Conservation (phyloP, 2,113 vertebrate species). For the Corythaeola cristata region DNA sequence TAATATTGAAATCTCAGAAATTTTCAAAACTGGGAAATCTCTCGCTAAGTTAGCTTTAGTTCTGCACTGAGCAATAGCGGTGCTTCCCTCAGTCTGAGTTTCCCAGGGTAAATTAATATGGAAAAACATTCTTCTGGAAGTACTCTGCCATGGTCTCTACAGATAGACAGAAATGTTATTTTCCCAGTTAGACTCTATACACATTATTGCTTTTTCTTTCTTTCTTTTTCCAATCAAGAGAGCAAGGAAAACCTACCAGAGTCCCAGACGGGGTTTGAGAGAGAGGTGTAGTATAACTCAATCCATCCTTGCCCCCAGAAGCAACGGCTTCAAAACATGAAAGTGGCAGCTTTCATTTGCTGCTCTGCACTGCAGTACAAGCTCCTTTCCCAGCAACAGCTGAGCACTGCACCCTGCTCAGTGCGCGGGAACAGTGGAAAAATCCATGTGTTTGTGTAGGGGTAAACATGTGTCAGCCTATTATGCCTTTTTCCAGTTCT, state of each 20-base stretch:
- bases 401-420: neutral
- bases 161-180: neutral
- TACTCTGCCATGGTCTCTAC: neutral
- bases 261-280: neutral
- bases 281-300: neutral
- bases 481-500: neutral
- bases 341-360: neutral
- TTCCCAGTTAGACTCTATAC: neutral
- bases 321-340: neutral
- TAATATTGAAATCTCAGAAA: neutral
- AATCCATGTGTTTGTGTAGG: neutral
- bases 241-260: neutral
- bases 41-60: neutral
- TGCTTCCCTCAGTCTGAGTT: neutral
- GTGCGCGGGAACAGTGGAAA: neutral
- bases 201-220: neutral
- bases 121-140: neutral
- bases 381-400: neutral
- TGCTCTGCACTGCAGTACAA: neutral
- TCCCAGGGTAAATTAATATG: neutral
- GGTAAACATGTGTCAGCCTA: slow-evolving; percentile 14
- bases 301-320: neutral
- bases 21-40: neutral
- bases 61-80: neutral
- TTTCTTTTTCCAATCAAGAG: neutral